Base-by-base conservation (phyloP, 2,797 vertebrate genomes). In the Tragelaphus eurycerus region DNA sequence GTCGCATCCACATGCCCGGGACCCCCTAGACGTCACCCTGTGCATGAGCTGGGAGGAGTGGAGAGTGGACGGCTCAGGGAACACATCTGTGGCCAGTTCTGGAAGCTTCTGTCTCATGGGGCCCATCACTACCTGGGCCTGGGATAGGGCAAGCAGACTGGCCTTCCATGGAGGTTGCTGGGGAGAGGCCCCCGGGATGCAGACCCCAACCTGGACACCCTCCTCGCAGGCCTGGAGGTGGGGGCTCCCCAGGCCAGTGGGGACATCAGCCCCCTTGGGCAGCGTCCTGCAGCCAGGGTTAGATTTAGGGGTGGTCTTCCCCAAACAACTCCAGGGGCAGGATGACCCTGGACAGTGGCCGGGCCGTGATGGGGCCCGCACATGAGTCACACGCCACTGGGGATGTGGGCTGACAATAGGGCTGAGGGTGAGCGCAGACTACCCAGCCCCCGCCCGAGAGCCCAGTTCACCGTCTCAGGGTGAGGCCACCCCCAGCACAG, bases 1-100 rank as follows among this genome's bases (percentile, higher is more conserved):
- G n/a, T 6, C 78, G 96, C 97, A 97, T 89, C 96, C 93, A 90
- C 54, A 62, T 57, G 93, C 97, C 90, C 48, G 12, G 60, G 27
- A 74, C 9, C 31, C 48, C 46, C 54, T 38, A 7, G 71, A 46
- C 0, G 4, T 46, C 31, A 23, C 67, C 13, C 1, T 1, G 59
- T 43, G 57, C 9, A 0, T 6, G 6, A 38, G 19, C n/a, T 13
- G 19, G 43, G 29, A 54, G 27, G 3, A 15, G 0, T 4, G 15
- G 23, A 9, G 4, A 7, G 16, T 11, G 46, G 60, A 27, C 2
- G 0, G 10, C n/a, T 2, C 6, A 11, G 50, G 25, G 11, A 14
- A 2, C 14, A 6, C 25, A 38, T 13, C 90, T 84, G 31, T n/a
- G 46, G 23, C 46, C 52, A 19, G 57, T 50, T 71, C 94, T n/a